phyloP scores from a whole-genome alignment of 2,797 vertebrate genomes.

The Atherinosoma microstoma region DNA sequence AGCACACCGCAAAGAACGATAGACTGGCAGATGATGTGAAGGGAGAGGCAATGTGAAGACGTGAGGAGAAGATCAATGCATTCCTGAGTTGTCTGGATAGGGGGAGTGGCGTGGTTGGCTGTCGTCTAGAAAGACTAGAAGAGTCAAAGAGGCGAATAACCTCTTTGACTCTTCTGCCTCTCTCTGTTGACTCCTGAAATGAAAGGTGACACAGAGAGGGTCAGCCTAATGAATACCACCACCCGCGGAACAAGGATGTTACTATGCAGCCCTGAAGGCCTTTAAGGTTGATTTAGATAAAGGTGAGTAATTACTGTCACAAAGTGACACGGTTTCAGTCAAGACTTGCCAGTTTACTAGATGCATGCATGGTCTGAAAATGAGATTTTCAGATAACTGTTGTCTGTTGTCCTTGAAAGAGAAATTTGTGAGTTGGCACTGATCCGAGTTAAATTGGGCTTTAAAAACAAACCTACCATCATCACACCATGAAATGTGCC shows the following conservation, averaged over 20 bases:
- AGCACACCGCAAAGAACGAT: constrained; percentile 18
- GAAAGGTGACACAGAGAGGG: constrained; percentile 76
- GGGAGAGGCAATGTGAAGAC: constrained; percentile 63
- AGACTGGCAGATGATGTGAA: constrained; percentile 26
- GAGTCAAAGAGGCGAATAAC: constrained; percentile 74
- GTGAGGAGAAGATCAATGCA: constrained; percentile 77
- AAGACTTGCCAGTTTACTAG: constrained; percentile 27
- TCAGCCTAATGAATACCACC: constrained; percentile 77
- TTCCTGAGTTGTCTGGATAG: constrained; percentile 71
- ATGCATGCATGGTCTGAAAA: constrained; percentile 26
- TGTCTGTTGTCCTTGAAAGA: constrained; percentile 3
- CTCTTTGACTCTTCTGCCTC: constrained; percentile 73
- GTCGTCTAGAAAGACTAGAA: constrained; percentile 42
- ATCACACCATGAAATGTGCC: constrained; percentile 7
- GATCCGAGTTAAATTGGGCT: background rate
- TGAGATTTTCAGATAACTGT: constrained; percentile 17
- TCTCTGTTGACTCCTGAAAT: constrained; percentile 77
- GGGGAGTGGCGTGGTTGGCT: constrained; percentile 42
- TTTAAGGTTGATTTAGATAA: constrained; percentile 42
- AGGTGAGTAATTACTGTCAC: constrained; percentile 38
- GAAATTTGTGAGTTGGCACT: constrained; percentile 6
- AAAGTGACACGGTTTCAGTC: constrained; percentile 23
- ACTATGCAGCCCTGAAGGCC: constrained; percentile 63
- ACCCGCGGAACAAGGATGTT: constrained; percentile 73
- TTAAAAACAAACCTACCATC: constrained; percentile 27